A percentile compares a stretch with the other conserved stretches of the same genome.
Evolutionary conservation across 1,140 invertebrate genomes (phyloP).

Genomic region (Luehdorfia chinensis): DNA sequence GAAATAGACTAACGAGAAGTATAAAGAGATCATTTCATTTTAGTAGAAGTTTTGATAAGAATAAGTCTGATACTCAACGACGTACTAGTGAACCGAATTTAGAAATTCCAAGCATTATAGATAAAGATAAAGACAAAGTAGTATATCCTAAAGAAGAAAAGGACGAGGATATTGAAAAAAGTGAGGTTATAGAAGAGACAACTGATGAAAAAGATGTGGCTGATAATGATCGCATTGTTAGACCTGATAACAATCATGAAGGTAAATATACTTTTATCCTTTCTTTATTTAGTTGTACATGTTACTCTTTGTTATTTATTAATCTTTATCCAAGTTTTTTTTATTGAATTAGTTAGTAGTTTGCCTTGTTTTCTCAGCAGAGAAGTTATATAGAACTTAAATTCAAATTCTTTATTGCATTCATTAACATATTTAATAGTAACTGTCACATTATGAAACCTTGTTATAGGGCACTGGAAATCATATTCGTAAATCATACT

Average conservation of each 20-base stretch:
- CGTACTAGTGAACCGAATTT: slow-evolving; percentile 68
- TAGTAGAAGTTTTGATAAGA: slow-evolving; percentile 67
- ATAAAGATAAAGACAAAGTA: slow-evolving; percentile 35
- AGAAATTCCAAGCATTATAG: slow-evolving; percentile 46
- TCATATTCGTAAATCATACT: too few species aligned
- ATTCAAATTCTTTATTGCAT: too few species aligned
- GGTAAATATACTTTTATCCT: slow-evolving; percentile 29
- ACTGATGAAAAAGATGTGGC: slow-evolving; percentile 55
- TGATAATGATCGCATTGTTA: slow-evolving; percentile 59
- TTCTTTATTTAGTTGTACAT: too few species aligned
- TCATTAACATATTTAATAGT: too few species aligned
- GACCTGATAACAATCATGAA: slow-evolving; percentile 51
- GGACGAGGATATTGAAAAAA: slow-evolving; percentile 66
- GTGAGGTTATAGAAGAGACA: slow-evolving; percentile 63
- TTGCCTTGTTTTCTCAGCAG: too few species aligned
- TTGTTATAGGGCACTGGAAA: too few species aligned
- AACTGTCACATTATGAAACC: too few species aligned
- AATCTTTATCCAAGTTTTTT: too few species aligned
- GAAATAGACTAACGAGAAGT: slow-evolving; percentile 69
- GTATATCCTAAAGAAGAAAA: slow-evolving; percentile 60
- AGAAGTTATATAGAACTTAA: too few species aligned
- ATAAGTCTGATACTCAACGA: slow-evolving; percentile 56
- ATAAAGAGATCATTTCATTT: slow-evolving; percentile 73
- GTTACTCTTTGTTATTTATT: neutral
- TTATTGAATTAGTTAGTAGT: too few species aligned